These are phyloP conservation scores for Heliconius nattereri DNA, from an alignment of 1,140 invertebrate species.

Conservation along the genomic window DNA sequence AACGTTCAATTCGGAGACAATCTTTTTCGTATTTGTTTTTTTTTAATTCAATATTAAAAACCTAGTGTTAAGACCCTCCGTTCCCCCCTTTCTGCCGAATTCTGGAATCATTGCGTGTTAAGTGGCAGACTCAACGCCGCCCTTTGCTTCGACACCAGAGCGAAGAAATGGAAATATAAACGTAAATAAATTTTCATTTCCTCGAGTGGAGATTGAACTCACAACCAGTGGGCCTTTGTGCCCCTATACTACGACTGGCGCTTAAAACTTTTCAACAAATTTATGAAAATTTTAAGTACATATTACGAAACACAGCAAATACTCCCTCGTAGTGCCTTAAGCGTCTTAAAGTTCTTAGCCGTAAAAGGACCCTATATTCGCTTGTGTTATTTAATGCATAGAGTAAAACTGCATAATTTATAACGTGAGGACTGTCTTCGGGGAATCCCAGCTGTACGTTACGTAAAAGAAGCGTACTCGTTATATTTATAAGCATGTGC, in stretches of 20 bases:
- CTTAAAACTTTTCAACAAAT: neutral
- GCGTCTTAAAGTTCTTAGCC: neutral
- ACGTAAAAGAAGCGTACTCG: neutral
- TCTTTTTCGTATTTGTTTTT: no score
- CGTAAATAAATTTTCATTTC: no score
- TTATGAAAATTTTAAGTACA: neutral
- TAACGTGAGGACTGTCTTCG: neutral
- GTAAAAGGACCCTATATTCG: neutral
- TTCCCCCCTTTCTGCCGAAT: no score
- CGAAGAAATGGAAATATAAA: no score
- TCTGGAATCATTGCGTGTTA: no score
- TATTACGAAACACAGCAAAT: neutral
- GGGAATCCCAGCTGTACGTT: neutral
- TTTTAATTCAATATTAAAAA: no score
- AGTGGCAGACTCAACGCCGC: no score
- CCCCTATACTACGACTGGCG: neutral
- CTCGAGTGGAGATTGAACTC: no score
- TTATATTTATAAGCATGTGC: neutral
- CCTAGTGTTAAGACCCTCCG: no score
- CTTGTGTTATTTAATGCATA: slow-evolving; percentile 10
- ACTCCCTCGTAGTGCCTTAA: neutral
- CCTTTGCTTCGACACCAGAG: no score
- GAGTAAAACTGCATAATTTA: slow-evolving; percentile 9
- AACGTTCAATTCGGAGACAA: no score
- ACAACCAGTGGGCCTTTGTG: no score